These are phyloP conservation scores for Tolmerus cingulatus DNA, from an alignment of 2,888 invertebrate species.

Conservation along the genomic window DNA sequence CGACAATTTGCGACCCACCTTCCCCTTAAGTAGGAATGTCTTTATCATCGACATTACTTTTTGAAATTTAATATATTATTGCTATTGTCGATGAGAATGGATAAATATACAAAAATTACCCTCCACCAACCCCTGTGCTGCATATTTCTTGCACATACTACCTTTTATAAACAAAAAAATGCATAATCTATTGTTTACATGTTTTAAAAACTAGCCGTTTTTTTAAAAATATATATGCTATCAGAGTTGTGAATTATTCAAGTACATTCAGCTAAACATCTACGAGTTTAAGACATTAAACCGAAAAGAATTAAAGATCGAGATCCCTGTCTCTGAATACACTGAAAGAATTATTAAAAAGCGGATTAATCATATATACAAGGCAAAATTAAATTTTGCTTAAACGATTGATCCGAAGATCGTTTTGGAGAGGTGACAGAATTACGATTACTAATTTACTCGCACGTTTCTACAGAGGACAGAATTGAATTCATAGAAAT, in stretches of 20 bases:
- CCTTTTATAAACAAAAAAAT: background rate
- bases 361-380: background rate
- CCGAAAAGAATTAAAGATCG: background rate
- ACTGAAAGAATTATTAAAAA: background rate
- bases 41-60: too few species aligned
- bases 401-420: background rate
- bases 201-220: background rate
- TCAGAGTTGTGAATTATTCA: background rate
- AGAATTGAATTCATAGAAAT: conserved; percentile 37
- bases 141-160: background rate
- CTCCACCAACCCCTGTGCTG: background rate
- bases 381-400: conserved; percentile 29
- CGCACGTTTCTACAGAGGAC: conserved; percentile 12
- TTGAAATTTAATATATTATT: background rate
- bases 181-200: background rate
- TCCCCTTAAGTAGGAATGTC: too few species aligned
- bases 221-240: background rate
- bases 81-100: background rate
- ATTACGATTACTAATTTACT: conserved; percentile 3
- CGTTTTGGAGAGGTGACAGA: background rate
- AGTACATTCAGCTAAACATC: background rate
- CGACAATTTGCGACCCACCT: too few species aligned
- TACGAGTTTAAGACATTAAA: background rate
- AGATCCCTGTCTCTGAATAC: background rate
- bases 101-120: background rate